These are phyloP conservation scores for Pangasius sanitwongsei DNA, from an alignment of 2,797 vertebrate genomes.

Conservation along the genomic window DNA sequence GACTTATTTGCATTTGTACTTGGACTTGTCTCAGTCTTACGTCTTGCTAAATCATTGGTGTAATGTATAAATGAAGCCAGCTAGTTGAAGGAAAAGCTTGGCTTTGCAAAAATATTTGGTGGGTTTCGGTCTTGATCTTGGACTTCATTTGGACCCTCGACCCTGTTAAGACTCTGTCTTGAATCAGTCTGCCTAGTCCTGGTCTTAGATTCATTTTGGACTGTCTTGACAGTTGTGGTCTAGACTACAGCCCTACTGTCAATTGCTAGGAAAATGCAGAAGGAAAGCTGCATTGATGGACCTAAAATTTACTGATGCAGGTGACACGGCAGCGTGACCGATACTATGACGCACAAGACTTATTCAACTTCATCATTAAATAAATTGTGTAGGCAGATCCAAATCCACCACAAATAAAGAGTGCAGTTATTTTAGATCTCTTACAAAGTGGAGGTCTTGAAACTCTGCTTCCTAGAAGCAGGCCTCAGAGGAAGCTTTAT, in stretches of 20 bases:
- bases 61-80: neutral
- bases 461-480: constrained; percentile 34
- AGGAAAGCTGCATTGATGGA: neutral
- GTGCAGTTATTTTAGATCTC: constrained; percentile 10
- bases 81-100: neutral
- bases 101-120: neutral
- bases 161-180: neutral
- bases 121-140: neutral
- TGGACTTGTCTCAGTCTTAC: neutral
- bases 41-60: neutral
- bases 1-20: neutral
- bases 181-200: neutral
- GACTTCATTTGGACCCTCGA: neutral
- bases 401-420: constrained; percentile 25
- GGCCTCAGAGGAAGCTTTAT: constrained; percentile 36
- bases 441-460: constrained; percentile 31
- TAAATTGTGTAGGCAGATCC: neutral
- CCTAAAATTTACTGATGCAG: constrained; percentile 1
- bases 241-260: neutral
- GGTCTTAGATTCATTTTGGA: neutral
- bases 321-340: no score
- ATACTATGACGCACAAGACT: neutral
- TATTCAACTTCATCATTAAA: constrained; percentile 35
- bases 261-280: neutral
- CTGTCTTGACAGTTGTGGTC: neutral